phyloP scores from a whole-genome alignment of 2,888 invertebrate species.

The Dichetophora obliterata region DNA sequence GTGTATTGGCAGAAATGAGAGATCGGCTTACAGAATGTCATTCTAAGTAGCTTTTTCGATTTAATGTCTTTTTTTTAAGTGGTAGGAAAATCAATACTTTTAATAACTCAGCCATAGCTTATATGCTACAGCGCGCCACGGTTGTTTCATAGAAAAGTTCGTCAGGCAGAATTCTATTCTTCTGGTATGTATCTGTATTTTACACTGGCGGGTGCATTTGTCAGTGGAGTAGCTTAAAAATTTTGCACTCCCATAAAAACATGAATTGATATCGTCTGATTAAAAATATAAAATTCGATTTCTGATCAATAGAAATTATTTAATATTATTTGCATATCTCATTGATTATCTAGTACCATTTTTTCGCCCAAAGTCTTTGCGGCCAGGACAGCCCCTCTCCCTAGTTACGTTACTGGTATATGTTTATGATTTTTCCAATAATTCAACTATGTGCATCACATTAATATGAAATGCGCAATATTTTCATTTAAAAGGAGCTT shows the following conservation, averaged over 20 bases:
- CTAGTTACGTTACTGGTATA: no score
- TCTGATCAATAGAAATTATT: no score
- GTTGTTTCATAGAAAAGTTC: background rate
- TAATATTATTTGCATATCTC: no score
- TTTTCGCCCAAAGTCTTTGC: no score
- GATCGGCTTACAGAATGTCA: background rate
- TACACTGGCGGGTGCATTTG: constrained; percentile 43
- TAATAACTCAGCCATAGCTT: constrained; percentile 3
- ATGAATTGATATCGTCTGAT: no score
- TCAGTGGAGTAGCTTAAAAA: no score
- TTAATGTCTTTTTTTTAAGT: background rate
- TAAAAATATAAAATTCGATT: no score
- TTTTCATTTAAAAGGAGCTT: constrained; percentile 67
- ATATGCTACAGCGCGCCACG: background rate
- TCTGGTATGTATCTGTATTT: background rate
- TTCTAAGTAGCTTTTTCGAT: background rate
- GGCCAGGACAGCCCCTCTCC: no score
- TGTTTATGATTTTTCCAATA: constrained; percentile 65
- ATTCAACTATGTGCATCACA: constrained; percentile 50
- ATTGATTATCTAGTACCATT: no score
- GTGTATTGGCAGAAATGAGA: background rate
- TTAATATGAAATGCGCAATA: no score
- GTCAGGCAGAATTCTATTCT: background rate
- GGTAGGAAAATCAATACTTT: constrained; percentile 22
- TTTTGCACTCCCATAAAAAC: no score